phyloP scores from a whole-genome alignment of 1,140 invertebrate species.

The Cotesia glomerata region DNA sequence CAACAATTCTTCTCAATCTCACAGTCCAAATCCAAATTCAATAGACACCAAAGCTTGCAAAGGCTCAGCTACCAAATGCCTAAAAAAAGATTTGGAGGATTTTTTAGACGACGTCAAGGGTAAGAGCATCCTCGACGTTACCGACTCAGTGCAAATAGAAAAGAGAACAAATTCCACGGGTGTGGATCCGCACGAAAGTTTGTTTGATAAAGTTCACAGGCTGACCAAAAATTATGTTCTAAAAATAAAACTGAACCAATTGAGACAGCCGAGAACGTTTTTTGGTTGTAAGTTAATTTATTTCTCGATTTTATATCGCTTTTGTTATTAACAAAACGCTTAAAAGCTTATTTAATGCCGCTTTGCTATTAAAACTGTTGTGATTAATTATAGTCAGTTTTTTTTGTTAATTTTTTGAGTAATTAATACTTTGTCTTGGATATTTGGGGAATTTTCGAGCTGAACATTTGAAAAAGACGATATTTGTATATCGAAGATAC shows the following conservation, averaged over 20 bases:
- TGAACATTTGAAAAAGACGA: too few relatives aligned
- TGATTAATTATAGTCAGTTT: not conserved
- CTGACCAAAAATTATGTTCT: conserved; percentile 55
- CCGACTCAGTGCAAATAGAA: conserved; percentile 52
- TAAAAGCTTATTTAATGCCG: not conserved
- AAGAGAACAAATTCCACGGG: conserved; percentile 31
- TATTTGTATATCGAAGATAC: too few relatives aligned
- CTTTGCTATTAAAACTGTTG: not conserved
- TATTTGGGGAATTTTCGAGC: too few relatives aligned
- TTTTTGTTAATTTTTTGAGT: not conserved
- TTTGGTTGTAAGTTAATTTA: conserved; percentile 53
- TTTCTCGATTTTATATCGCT: not conserved
- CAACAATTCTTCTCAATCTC: conserved; percentile 30
- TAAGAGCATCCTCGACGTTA: conserved; percentile 47
- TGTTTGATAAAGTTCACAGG: conserved; percentile 54
- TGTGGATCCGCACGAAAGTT: not conserved
- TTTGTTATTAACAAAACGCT: not conserved
- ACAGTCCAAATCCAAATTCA: conserved; percentile 12
- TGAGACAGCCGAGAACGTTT: conserved; percentile 55
- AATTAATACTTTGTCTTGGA: too few relatives aligned
- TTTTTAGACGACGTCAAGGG: conserved; percentile 44
- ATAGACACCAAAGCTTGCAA: conserved; percentile 13
- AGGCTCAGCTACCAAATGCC: conserved; percentile 34
- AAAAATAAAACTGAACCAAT: conserved; percentile 50
- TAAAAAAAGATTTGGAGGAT: conserved; percentile 33